A percentile compares a stretch with the other conserved stretches of the same genome.
phyloP scores from a whole-genome alignment of 2,113 vertebrate genomes.

The Perognathus longimembris region DNA sequence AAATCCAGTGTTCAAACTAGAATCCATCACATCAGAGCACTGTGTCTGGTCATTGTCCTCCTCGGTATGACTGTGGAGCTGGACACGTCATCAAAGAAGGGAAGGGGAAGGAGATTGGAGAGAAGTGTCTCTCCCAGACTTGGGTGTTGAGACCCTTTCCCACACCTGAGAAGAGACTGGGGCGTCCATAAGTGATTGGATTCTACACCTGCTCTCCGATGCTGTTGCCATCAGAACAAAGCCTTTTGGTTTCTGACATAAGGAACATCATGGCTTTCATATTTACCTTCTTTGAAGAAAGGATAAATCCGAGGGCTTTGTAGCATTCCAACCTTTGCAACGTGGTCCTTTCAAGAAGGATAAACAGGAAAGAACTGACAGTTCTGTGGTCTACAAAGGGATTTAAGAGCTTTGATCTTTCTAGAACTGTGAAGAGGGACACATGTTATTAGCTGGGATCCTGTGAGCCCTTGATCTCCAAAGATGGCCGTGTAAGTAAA shows the following conservation, averaged over 20 bases:
- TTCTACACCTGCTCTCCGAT: too few species aligned
- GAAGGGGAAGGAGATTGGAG: background rate
- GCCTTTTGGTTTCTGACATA: background rate
- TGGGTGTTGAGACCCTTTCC: background rate
- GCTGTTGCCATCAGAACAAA: too few species aligned
- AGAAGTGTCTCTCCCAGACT: background rate
- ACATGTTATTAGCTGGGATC: background rate
- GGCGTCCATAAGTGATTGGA: background rate
- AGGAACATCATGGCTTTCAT: background rate
- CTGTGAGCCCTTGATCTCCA: rapidly evolving
- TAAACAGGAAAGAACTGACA: background rate
- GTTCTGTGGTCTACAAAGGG: background rate
- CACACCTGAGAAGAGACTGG: background rate
- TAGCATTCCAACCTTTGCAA: background rate
- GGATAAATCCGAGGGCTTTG: slow-evolving; percentile 1
- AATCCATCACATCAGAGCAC: background rate
- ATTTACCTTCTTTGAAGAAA: slow-evolving; percentile 33
- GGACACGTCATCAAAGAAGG: background rate
- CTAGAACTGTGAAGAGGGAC: background rate
- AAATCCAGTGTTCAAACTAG: background rate
- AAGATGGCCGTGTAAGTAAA: background rate
- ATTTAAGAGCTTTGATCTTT: background rate
- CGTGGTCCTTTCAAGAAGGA: background rate
- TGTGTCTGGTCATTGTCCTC: background rate
- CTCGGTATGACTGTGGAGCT: background rate